phyloP scores from a whole-genome alignment of 2,888 invertebrate species.

The Mesoligia furuncula region DNA sequence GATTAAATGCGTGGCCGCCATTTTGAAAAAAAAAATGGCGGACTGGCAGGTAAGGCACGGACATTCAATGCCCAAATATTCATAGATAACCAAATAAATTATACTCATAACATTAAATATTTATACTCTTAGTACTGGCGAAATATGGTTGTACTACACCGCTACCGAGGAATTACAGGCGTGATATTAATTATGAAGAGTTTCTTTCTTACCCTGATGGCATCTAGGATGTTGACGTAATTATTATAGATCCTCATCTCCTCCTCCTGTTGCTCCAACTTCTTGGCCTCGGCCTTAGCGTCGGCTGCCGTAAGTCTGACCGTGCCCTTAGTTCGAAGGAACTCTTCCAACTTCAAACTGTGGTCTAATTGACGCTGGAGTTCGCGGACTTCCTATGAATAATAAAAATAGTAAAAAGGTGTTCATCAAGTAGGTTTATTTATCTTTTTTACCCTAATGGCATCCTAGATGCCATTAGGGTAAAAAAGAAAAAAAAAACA shows the following conservation, averaged over 20 bases:
- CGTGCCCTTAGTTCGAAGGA: constrained; percentile 96
- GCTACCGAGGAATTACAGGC: neutral
- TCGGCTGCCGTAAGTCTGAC: constrained; percentile 94
- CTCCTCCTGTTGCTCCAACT: constrained; percentile 92
- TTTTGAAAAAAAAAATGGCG: no score
- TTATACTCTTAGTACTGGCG: no score
- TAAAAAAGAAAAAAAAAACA: no score
- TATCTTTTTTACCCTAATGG: no score
- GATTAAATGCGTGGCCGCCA: no score
- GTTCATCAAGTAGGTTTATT: neutral
- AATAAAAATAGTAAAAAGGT: neutral
- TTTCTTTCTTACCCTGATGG: constrained; percentile 91
- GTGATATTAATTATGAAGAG: neutral
- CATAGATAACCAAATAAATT: no score
- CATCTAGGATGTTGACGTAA: constrained; percentile 94
- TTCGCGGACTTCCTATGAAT: constrained; percentile 94
- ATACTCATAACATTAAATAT: no score
- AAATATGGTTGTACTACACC: neutral
- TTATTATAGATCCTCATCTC: constrained; percentile 93
- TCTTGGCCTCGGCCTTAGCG: constrained; percentile 93
- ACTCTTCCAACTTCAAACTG: constrained; percentile 95
- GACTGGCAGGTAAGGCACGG: no score
- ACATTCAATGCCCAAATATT: no score
- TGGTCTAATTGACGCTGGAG: constrained; percentile 96
- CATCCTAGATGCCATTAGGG: no score